Conservation (phyloP, 2,797 vertebrate species). For the Harpagifer antarcticus region DNA sequence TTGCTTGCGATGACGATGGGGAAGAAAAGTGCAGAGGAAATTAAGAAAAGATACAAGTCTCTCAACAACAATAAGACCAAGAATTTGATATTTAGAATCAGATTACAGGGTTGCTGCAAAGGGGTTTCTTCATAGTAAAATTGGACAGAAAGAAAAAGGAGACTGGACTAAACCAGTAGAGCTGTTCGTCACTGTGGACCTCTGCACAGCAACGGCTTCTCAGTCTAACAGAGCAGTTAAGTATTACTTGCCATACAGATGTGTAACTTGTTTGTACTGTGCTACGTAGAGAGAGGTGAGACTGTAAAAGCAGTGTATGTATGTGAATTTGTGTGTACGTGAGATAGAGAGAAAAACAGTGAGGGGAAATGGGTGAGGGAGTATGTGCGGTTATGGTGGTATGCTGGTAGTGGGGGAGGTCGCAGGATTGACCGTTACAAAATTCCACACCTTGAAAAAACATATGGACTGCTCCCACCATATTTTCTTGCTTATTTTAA, state of each 20-base stretch:
- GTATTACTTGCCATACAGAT: constrained; percentile 54
- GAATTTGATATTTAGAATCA: constrained; percentile 8
- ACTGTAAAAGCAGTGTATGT: constrained; percentile 51
- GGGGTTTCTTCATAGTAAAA: constrained; percentile 23
- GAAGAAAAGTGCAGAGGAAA: neutral
- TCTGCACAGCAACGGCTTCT: constrained; percentile 16
- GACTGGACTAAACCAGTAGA: constrained; percentile 36
- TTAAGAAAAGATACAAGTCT: neutral
- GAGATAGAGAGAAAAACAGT: constrained; percentile 45
- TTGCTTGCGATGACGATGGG: neutral
- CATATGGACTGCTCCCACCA: constrained; percentile 62
- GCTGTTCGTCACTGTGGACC: constrained; percentile 32
- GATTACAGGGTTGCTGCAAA: constrained; percentile 5
- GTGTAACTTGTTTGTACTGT: constrained; percentile 71
- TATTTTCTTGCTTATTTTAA: constrained; percentile 35
- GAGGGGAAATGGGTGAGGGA: constrained; percentile 52
- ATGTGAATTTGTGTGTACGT: constrained; percentile 54
- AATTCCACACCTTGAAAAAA: constrained; percentile 82
- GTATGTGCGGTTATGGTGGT: constrained; percentile 73
- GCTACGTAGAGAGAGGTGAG: constrained; percentile 39
- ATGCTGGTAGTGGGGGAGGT: constrained; percentile 68
- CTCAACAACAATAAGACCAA: neutral
- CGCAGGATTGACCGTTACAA: constrained; percentile 73
- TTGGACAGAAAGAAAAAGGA: neutral
- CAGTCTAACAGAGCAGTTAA: constrained; percentile 33